These are phyloP conservation scores for Balaeniceps rex DNA, from an alignment of 2,113 vertebrate genomes.

Conservation along the genomic window DNA sequence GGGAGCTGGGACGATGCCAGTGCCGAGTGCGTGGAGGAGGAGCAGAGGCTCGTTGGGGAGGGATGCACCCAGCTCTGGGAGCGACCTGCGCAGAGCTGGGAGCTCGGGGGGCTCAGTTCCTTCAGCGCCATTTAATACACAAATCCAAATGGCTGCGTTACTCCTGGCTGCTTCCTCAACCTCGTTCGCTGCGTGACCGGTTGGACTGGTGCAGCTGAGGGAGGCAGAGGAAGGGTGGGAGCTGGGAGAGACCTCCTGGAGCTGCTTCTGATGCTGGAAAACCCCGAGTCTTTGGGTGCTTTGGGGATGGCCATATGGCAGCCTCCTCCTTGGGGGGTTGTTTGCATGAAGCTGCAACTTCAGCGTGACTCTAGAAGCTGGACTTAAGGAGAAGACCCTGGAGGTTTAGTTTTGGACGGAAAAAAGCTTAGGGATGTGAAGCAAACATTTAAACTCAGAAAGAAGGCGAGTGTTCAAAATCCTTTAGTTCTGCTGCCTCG, in stretches of 20 bases:
- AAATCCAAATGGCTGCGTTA: neutral
- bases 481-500: neutral
- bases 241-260: neutral
- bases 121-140: neutral
- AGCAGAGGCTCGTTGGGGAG: neutral
- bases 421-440: neutral
- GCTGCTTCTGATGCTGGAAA: neutral
- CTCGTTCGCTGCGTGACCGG: no score
- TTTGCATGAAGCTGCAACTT: neutral
- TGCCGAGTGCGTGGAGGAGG: accelerated
- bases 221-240: neutral
- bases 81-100: neutral
- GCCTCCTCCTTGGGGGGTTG: neutral
- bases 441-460: neutral
- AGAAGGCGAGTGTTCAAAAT: neutral
- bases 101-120: neutral
- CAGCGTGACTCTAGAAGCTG: neutral
- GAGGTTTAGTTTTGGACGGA: neutral
- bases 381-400: neutral
- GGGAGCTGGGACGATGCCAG: neutral
- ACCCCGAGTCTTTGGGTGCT: neutral
- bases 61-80: neutral
- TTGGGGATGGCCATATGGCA: neutral
- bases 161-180: neutral
- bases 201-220: neutral